Evolutionary conservation across 2,888 invertebrate species (phyloP).

Genomic region (Esperia sulphurella): DNA sequence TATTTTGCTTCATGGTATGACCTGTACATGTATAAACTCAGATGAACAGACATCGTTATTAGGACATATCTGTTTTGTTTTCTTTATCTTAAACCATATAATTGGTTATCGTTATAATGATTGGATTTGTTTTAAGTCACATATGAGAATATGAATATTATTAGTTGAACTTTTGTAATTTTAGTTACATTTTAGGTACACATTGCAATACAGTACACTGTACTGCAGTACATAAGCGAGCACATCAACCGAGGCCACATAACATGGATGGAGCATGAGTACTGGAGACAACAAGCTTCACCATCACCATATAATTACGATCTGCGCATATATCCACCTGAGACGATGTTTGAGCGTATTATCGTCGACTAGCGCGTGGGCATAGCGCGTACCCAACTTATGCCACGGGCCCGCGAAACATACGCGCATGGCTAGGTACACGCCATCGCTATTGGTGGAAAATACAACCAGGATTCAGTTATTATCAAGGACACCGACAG

Average conservation of each 20-base stretch:
- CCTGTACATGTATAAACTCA: too few species aligned
- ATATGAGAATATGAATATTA: background rate
- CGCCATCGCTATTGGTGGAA: constrained; percentile 58
- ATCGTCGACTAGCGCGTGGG: constrained; percentile 57
- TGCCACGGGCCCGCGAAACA: constrained; percentile 63
- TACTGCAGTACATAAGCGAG: background rate
- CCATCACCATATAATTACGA: constrained; percentile 15
- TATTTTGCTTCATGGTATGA: too few species aligned
- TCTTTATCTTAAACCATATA: too few species aligned
- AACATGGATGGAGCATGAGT: background rate
- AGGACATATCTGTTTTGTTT: too few species aligned
- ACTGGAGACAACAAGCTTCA: background rate
- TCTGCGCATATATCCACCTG: constrained; percentile 49
- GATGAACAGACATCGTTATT: too few species aligned
- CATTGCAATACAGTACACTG: background rate
- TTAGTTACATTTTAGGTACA: too few species aligned
- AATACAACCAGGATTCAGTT: constrained; percentile 25
- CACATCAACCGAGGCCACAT: background rate
- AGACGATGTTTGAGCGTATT: constrained; percentile 59
- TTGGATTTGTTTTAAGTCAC: too few species aligned
- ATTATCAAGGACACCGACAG: background rate
- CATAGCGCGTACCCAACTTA: constrained; percentile 54
- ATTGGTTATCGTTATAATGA: too few species aligned
- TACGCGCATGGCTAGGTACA: constrained; percentile 58
- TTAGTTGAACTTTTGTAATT: too few species aligned